These are phyloP conservation scores for Mythimna lalbum DNA, from an alignment of 2,888 invertebrate species.

Conservation along the genomic window DNA sequence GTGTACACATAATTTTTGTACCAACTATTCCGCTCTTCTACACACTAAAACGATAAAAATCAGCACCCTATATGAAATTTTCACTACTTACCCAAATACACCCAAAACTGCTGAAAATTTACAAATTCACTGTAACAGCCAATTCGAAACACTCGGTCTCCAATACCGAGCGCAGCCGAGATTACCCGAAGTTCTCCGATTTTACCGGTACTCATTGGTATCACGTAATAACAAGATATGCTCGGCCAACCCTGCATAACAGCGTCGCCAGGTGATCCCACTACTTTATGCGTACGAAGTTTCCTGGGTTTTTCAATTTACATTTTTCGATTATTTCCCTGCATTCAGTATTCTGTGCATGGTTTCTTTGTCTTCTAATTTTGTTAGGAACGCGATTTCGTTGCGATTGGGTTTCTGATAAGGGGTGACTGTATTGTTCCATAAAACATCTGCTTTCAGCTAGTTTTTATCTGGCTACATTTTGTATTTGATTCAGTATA, in stretches of 20 bases:
- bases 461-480: constrained; percentile 5
- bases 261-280: constrained; percentile 69
- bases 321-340: constrained; percentile 71
- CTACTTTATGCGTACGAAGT: constrained; percentile 70
- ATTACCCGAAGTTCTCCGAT: constrained; percentile 18
- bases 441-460: neutral
- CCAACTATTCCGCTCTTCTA: no score
- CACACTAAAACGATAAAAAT: neutral
- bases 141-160: constrained; percentile 30
- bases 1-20: no score
- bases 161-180: constrained; percentile 26
- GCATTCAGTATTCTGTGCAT: constrained; percentile 71
- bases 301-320: constrained; percentile 74
- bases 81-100: neutral
- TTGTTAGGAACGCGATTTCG: constrained; percentile 27
- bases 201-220: constrained; percentile 47
- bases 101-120: neutral
- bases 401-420: constrained; percentile 17
- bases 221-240: constrained; percentile 64
- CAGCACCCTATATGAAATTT: neutral
- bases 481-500: constrained; percentile 1
- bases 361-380: constrained; percentile 50
- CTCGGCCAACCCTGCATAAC: constrained; percentile 55
- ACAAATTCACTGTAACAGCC: neutral
- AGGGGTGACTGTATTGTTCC: constrained; percentile 22